phyloP scores from a whole-genome alignment of 2,888 invertebrate species.

The Microctonus brassicae region DNA sequence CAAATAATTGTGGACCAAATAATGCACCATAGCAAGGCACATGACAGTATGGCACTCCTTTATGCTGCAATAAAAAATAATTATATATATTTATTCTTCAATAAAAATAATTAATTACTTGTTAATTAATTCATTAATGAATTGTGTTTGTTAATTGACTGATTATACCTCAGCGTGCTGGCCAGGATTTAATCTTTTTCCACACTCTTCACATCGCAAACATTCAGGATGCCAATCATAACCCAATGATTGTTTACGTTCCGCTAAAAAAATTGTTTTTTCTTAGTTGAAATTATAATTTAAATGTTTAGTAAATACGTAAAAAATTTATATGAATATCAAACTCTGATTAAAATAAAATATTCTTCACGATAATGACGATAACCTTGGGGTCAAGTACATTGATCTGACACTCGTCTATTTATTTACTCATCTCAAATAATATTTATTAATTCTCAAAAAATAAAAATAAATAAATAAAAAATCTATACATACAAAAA shows the following conservation, averaged over 20 bases:
- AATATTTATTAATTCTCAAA: constrained; percentile 9
- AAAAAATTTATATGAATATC: neutral
- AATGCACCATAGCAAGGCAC: constrained; percentile 87
- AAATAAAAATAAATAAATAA: no score
- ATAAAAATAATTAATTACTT: no score
- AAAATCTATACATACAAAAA: neutral
- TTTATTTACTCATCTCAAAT: constrained; percentile 6
- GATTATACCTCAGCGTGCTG: constrained; percentile 80
- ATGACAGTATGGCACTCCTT: constrained; percentile 87
- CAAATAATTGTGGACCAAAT: constrained; percentile 86
- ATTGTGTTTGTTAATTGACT: neutral
- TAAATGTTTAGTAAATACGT: no score
- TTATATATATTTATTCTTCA: no score
- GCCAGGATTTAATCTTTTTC: constrained; percentile 84
- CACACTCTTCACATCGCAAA: constrained; percentile 85
- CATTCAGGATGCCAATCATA: constrained; percentile 91
- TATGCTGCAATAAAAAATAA: constrained; percentile 73
- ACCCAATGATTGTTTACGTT: constrained; percentile 87
- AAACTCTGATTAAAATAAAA: constrained; percentile 4
- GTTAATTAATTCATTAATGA: neutral
- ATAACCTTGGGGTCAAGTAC: constrained; percentile 49
- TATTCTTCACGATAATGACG: constrained; percentile 8
- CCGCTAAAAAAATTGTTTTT: constrained; percentile 73
- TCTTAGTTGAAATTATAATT: no score
- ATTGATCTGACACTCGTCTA: constrained; percentile 44